Conservation (phyloP, 1,140 invertebrate genomes). For the Meteorus sp. region DNA sequence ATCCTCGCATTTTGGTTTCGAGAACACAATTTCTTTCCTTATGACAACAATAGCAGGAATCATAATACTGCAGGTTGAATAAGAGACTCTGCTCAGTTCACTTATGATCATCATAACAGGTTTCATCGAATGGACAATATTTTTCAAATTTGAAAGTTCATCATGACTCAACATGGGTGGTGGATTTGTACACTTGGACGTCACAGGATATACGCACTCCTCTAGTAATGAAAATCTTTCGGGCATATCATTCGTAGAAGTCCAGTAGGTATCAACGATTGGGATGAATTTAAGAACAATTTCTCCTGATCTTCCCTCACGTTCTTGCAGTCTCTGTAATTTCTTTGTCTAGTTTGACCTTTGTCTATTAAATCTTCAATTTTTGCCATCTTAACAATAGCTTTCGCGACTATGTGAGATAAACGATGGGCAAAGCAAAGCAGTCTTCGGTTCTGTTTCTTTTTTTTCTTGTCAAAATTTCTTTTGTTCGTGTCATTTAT, state of each 20-base stretch:
- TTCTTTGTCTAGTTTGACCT: conserved; percentile 27
- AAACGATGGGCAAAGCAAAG: conserved; percentile 20
- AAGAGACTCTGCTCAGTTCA: conserved; percentile 51
- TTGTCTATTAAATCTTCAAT: conserved; percentile 17
- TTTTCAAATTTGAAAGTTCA: conserved; percentile 40
- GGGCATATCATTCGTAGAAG: conserved; percentile 43
- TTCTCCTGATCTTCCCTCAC: conserved; percentile 27
- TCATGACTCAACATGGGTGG: conserved; percentile 42
- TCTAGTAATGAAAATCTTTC: conserved; percentile 36
- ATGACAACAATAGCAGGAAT: conserved; percentile 51
- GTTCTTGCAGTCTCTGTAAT: conserved; percentile 27
- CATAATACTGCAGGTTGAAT: conserved; percentile 49
- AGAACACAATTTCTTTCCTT: conserved; percentile 37
- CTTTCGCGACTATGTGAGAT: conserved; percentile 18
- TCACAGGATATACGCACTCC: conserved; percentile 40
- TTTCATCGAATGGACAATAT: conserved; percentile 39
- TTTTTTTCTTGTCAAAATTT: too few relatives aligned
- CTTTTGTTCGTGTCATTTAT: too few relatives aligned
- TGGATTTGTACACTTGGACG: conserved; percentile 38
- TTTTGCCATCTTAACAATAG: background rate
- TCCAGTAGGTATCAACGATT: conserved; percentile 43
- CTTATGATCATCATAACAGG: conserved; percentile 48
- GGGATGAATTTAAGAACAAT: conserved; percentile 35
- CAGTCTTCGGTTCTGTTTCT: too few relatives aligned
- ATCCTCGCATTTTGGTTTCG: conserved; percentile 27